Conservation (phyloP, 2,888 invertebrate species). For the Abrostola triplasia region DNA sequence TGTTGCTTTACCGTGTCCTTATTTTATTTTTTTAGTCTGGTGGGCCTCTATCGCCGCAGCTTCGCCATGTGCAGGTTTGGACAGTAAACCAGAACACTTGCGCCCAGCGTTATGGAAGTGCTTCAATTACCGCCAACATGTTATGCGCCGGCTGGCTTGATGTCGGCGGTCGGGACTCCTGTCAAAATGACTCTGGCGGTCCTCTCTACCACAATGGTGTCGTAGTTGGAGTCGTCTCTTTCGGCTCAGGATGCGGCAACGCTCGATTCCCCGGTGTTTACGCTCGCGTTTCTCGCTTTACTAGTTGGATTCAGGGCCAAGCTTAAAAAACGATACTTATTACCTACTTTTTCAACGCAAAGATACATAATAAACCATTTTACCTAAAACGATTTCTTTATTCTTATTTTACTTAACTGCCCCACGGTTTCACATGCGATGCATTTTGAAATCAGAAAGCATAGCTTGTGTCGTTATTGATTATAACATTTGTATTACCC, state of each 20-base stretch:
- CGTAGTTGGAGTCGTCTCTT: conserved; percentile 65
- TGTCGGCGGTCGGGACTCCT: conserved; percentile 69
- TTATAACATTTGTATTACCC: too few relatives aligned
- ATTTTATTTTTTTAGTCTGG: conserved; percentile 28
- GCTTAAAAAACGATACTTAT: conserved; percentile 29
- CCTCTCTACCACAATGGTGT: conserved; percentile 63
- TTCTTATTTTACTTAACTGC: too few relatives aligned
- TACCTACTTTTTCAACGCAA: not conserved
- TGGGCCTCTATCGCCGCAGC: conserved; percentile 53
- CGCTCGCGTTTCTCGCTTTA: conserved; percentile 59
- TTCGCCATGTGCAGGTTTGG: conserved; percentile 67
- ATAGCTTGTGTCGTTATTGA: too few relatives aligned
- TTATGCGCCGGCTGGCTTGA: conserved; percentile 61
- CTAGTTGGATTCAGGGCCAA: conserved; percentile 61
- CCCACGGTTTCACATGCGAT: too few relatives aligned
- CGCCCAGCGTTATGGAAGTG: conserved; percentile 50
- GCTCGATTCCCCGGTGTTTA: conserved; percentile 63
- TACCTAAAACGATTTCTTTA: too few relatives aligned
- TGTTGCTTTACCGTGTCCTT: not conserved
- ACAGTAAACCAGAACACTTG: conserved; percentile 61
- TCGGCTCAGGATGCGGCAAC: conserved; percentile 57
- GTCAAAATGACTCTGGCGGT: conserved; percentile 65
- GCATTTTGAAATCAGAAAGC: too few relatives aligned
- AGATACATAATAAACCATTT: not conserved
- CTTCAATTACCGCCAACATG: conserved; percentile 63